phyloP scores from a whole-genome alignment of 2,888 invertebrate species.

The Lingula anatina region DNA sequence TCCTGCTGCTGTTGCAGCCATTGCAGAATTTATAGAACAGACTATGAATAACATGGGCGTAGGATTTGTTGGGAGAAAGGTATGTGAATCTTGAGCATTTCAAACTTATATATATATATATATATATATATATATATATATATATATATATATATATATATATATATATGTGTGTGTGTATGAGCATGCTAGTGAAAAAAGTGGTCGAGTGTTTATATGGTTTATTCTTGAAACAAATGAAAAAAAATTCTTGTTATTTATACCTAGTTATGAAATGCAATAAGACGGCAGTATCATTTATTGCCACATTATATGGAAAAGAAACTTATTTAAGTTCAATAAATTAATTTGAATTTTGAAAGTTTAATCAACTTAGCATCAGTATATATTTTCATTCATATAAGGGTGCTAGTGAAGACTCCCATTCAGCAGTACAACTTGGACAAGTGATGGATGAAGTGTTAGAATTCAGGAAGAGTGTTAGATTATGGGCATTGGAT shows the following conservation, averaged over 20 bases:
- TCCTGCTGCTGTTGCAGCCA: constrained; percentile 22
- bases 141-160: background rate
- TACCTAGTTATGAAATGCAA: too few relatives aligned
- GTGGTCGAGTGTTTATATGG: background rate
- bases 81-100: background rate
- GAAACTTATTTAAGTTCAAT: too few relatives aligned
- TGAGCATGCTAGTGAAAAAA: background rate
- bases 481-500: constrained; percentile 17
- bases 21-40: constrained; percentile 20
- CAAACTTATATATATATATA: background rate
- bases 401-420: constrained; percentile 1
- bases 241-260: too few relatives aligned
- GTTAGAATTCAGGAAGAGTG: constrained; percentile 14
- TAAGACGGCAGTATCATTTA: too few relatives aligned
- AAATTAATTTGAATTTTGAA: too few relatives aligned
- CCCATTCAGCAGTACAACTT: constrained; percentile 13
- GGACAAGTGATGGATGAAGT: constrained; percentile 17
- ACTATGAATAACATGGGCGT: constrained; percentile 12
- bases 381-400: constrained; percentile 2
- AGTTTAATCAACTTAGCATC: constrained; percentile 12
- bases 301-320: too few relatives aligned
- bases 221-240: background rate
- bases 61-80: constrained; percentile 5
- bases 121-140: background rate
- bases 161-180: background rate